Evolutionary conservation across 2,797 vertebrate genomes (phyloP), one percentile per base, ranked within the genome.

Genomic region (Thamnophis elegans): DNA sequence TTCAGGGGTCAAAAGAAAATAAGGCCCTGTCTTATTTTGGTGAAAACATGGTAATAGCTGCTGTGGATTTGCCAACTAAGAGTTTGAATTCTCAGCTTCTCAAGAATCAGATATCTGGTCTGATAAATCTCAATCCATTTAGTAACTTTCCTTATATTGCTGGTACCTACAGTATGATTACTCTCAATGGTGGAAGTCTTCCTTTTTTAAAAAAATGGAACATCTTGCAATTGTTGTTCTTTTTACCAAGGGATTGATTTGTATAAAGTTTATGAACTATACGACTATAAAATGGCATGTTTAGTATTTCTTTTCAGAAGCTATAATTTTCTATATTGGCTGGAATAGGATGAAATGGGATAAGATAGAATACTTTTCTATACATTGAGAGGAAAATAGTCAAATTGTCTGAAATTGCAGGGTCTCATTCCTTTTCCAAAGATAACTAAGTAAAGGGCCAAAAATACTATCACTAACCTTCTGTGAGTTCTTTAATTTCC

Each of bases 401-500:
- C 6, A 68, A 73, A 36, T 73, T 73, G 68, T 73, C 68, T 73
- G 94, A 96, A 94, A 93, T 94, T 89, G 88, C 87, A 51, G 55
- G 90, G 91, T 91, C 92, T 96, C 91, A 82, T 95, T 95, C 42
- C 91, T 95, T 85, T 93, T 92, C 82, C 89, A 94, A 87, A 91
- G 91, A 92, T 93, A 65, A 90, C 88, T 56, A 94, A 90, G 87
- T 0, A 85, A 92, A 73, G 26, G 32, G 87, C 28, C n/a, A 55
- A 92, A 89, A 92, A 32, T 56, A 60, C 0, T 25, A 11, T 94
- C 93, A 93, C 94, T 92, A 92, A 94, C 36, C 0, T 94, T 95
- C 96, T 92, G 93, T 58, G 58, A 91, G 96, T 95, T 96, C 95
- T 95, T 94, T 95, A 93, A 94, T 97, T 94, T 93, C 95, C 94